Percentiles rank a stretch among this genome's conserved stretches.
Conservation (phyloP, 2,113 vertebrate genomes). For the Apus apus region DNA sequence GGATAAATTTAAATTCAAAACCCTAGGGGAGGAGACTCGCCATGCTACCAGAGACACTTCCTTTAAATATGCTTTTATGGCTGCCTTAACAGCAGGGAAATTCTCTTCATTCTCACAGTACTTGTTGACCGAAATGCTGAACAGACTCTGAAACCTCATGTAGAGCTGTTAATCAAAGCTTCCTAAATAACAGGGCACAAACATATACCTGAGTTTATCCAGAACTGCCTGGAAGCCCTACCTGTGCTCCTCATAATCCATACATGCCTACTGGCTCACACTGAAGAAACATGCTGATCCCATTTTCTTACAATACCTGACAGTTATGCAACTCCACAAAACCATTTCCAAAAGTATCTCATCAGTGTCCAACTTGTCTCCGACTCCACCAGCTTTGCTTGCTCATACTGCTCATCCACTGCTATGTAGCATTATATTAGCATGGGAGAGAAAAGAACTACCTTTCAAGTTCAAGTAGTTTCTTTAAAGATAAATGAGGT, state of each 20-base stretch:
- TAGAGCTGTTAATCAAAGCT: conserved; percentile 32
- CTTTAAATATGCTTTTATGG: neutral
- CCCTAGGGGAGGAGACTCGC: neutral
- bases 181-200: conserved; percentile 6
- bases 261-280: neutral
- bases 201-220: neutral
- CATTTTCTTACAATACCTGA: neutral
- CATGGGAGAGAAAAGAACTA: neutral
- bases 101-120: neutral
- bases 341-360: neutral
- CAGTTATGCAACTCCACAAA: neutral
- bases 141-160: neutral
- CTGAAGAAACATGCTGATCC: neutral
- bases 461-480: neutral
- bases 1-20: conserved; percentile 22
- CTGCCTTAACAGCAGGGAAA: neutral
- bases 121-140: conserved; percentile 4
- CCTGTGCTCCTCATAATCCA: conserved; percentile 10
- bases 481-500: neutral
- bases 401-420: neutral
- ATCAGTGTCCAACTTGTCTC: neutral
- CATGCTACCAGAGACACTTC: neutral
- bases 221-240: neutral
- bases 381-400: neutral
- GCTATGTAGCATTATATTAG: neutral